These are phyloP conservation scores for Nothoprocta perdicaria DNA, from an alignment of 2,113 vertebrate species.

Conservation along the genomic window DNA sequence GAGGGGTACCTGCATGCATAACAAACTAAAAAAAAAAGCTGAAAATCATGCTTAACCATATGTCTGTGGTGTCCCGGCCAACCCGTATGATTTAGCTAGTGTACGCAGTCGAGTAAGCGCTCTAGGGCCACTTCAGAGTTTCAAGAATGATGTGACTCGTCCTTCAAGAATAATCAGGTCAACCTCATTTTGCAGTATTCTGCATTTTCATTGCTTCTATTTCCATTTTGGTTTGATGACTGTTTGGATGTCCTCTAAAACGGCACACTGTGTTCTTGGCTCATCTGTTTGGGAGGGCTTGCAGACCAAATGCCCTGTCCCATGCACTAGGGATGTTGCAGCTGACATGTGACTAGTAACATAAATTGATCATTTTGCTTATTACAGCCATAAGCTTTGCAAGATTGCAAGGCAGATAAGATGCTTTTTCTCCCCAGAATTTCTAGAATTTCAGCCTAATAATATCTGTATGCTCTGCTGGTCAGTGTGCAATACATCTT, in stretches of 20 bases:
- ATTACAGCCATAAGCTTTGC: not conserved
- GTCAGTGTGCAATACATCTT: not conserved
- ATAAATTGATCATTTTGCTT: not conserved
- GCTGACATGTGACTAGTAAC: not conserved
- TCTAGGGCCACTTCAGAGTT: not conserved
- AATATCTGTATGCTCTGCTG: not conserved
- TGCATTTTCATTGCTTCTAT: conserved; percentile 24
- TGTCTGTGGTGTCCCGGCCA: not conserved
- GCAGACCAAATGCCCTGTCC: not conserved
- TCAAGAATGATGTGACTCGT: not conserved
- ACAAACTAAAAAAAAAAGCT: not conserved
- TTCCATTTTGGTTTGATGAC: not conserved
- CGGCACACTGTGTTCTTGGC: not conserved
- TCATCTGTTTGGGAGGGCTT: not conserved
- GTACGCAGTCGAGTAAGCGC: not conserved
- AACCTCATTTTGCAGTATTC: not conserved
- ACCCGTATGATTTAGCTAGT: not conserved
- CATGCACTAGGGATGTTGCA: not conserved
- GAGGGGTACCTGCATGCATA: not conserved
- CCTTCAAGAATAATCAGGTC: not conserved
- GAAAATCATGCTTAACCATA: not conserved
- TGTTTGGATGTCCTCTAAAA: not conserved
- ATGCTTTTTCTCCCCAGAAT: not conserved
- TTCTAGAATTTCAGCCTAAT: not conserved
- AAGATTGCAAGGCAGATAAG: not conserved